These are phyloP conservation scores for Dolichallabes microphthalmus DNA, from an alignment of 2,113 vertebrate species.

Conservation along the genomic window DNA sequence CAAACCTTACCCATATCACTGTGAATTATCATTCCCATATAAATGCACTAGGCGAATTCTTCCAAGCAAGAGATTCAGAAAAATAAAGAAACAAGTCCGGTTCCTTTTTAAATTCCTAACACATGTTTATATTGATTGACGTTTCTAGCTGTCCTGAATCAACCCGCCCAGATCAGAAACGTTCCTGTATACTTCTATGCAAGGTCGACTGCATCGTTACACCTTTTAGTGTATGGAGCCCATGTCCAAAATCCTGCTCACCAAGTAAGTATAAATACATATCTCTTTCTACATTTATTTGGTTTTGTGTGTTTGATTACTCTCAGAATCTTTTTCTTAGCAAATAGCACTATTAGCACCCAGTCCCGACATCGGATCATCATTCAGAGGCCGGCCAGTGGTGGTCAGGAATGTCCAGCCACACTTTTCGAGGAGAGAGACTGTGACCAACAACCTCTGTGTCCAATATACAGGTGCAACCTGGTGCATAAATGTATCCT, in stretches of 20 bases:
- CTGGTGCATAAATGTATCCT: neutral
- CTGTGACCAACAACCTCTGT: constrained; percentile 76
- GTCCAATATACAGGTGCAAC: constrained; percentile 75
- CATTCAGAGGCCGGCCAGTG: constrained; percentile 72
- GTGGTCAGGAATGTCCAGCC: constrained; percentile 81
- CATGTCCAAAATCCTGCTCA: constrained; percentile 74
- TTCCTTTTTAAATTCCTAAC: neutral
- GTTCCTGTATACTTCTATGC: constrained; percentile 75
- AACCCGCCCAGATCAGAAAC: constrained; percentile 65
- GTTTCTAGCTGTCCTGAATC: constrained; percentile 78
- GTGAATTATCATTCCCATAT: neutral
- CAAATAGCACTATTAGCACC: constrained; percentile 69
- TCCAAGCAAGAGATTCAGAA: neutral
- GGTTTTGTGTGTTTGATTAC: neutral
- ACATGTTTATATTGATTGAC: neutral
- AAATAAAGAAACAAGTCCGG: neutral
- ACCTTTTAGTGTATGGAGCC: constrained; percentile 82
- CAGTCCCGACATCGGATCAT: constrained; percentile 82
- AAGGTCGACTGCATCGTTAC: constrained; percentile 79
- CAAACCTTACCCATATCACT: neutral
- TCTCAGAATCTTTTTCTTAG: constrained; percentile 60
- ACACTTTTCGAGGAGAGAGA: constrained; percentile 85
- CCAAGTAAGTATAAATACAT: constrained; percentile 63
- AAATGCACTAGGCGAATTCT: neutral
- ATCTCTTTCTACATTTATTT: neutral